phyloP scores from a whole-genome alignment of 2,113 vertebrate species.

The Porphyrio hochstetteri region DNA sequence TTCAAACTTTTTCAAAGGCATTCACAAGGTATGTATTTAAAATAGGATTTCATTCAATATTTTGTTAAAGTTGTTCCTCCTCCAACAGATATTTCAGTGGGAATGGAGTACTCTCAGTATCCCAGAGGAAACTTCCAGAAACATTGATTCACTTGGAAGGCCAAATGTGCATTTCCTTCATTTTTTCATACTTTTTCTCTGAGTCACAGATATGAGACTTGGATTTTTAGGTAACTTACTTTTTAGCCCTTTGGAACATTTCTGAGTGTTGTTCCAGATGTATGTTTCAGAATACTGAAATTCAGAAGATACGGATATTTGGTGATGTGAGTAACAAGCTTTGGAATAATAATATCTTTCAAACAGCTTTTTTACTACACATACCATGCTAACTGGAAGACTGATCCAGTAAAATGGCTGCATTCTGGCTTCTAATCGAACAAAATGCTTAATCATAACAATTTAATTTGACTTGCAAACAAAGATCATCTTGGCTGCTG shows the following conservation, averaged over 20 bases:
- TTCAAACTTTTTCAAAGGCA: background rate
- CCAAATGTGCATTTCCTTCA: background rate
- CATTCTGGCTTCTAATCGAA: background rate
- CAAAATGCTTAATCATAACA: background rate
- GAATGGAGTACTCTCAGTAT: background rate
- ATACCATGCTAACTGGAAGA: background rate
- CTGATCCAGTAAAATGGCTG: background rate
- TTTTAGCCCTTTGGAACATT: background rate
- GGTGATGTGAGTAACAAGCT: background rate
- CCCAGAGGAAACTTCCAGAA: background rate
- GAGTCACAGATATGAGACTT: background rate
- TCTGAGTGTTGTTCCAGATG: background rate
- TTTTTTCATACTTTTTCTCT: background rate
- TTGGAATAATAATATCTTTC: background rate
- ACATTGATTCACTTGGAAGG: background rate
- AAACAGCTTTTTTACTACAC: background rate
- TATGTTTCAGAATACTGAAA: background rate
- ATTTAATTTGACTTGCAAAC: background rate
- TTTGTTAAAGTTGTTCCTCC: background rate
- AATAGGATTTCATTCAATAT: background rate
- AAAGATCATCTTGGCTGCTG: background rate
- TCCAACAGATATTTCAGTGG: background rate
- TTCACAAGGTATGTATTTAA: background rate
- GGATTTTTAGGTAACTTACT: background rate
- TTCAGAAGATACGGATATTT: background rate